Evolutionary conservation across 1,140 invertebrate genomes (phyloP), one percentile per base, ranked within the genome.

Genomic region (Diorhabda carinulata): DNA sequence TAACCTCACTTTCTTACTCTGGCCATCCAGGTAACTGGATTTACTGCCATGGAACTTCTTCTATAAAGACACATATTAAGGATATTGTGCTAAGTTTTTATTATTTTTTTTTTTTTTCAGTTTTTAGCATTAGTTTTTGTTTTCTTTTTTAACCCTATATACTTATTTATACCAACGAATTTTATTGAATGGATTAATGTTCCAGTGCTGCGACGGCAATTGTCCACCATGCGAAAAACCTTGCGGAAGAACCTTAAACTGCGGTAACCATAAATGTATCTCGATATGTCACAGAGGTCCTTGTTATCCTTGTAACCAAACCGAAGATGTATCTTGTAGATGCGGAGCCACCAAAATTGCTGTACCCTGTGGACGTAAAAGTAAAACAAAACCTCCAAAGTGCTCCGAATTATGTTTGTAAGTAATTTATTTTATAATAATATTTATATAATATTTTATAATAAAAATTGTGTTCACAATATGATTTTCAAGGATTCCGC

Each of bases 261-360:
- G 95, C 81, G 89, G 91, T 6, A 92, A 94, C 64, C 96, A 98
- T 79, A 95, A 95, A 81, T 98, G 96, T 79, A 82, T 86, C 6
- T 91, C 89, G 44, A 85, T 91, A 1, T 97, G 95, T 80, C 95
- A 97, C 78, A 87, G 85, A 73, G 95, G 95, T 1, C 91, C 90
- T 0, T 98, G 96, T 75, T 98, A 96, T 82, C 96, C 96, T 0
- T 98, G 96, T 76, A 87, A 88, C 3, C 79, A 90, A 66, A 92
- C 89, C 41, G 90, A 91, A 3, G 86, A 89, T 75, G 86, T 97
- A 0, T 88, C 87, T 25, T 98, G 96, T 77, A 85, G 87, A 57
- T 98, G 96, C 82, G 92, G 93, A 45, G 83, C 84, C 52, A 95
- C 92, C 43, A 88, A 86, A 64, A 87, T 94, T 40, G 89, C 84